Base-by-base conservation (phyloP, 2,888 invertebrate genomes). In the Amaurobius ferox region DNA sequence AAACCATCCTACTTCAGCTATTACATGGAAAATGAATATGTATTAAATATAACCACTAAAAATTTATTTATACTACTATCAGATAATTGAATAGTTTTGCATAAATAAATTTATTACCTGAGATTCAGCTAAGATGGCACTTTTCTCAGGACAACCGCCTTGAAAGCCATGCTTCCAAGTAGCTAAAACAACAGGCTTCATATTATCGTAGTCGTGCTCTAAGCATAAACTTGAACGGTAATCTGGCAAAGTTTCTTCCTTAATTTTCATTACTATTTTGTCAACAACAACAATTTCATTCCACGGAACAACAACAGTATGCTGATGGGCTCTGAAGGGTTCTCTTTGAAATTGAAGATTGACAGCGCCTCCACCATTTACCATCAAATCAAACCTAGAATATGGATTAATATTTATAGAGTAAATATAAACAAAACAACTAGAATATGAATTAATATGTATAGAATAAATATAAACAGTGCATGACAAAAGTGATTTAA, bases 301-400 rank as follows among this genome's bases (percentile, higher is more conserved):
- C 97, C 98, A 98, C 26, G 98, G 98, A 87, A 98, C 97, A 92
- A 96, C 97, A 86, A 98, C 96, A 1, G 97, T 97, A 91, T 95
- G 94, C 88, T 96, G 95, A 85, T 96, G 93, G 0, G 96, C 95
- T 91, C 95, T 94, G 93, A 98, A 99, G 30, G 98, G 98, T 79
- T 96, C 96, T 86, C 99, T 94, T 91, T 98, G 97, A 93, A 99
- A 98, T 92, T 98, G 97, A 89, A 99, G 93, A 26, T 97, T 98
- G 80, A 99, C 97, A 0, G 98, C 98, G 39, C 98, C 98, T 68
- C 99, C 99, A 19, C 99, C 99, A 92, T 99, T 99, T 87, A 99
- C 98, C 90, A 99, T 93, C 85, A 99, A 96, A 93, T 99, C 99
- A 93, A 99, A 99, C 95, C 98, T 98, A 91, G 88, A 91, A 88